These are phyloP conservation scores for Emmelina monodactyla DNA, from an alignment of 2,888 invertebrate species.

Conservation along the genomic window DNA sequence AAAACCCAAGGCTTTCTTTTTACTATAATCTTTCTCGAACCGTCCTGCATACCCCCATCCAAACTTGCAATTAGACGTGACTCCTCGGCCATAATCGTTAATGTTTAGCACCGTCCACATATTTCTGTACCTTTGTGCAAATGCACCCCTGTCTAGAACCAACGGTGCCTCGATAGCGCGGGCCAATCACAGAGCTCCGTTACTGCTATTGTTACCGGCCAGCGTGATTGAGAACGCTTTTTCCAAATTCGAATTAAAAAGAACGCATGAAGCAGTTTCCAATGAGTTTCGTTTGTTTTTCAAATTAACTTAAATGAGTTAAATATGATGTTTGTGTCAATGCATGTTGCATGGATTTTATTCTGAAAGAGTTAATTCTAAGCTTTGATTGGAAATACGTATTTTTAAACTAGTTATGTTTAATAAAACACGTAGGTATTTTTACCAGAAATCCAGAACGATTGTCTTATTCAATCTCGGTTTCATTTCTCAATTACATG, in stretches of 20 bases:
- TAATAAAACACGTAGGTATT: no score
- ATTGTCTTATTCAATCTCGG: no score
- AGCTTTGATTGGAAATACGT: no score
- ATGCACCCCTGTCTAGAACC: conserved; percentile 42
- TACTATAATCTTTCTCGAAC: conserved; percentile 3
- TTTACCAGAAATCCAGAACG: no score
- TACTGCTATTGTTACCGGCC: conserved; percentile 14
- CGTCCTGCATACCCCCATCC: conserved; percentile 27
- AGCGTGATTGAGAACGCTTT: no score
- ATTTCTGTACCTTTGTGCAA: conserved; percentile 60
- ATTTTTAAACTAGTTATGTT: no score
- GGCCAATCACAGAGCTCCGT: conserved; percentile 22
- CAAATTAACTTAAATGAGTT: no score
- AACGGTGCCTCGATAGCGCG: conserved; percentile 12
- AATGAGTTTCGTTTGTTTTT: conserved; percentile 10
- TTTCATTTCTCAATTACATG: no score
- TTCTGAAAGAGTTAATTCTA: no score
- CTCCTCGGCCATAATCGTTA: conserved; percentile 62
- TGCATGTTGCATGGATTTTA: no score
- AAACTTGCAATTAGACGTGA: conserved; percentile 59
- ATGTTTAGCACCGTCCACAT: conserved; percentile 63
- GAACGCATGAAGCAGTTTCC: background rate
- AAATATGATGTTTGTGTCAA: no score
- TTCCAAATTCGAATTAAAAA: conserved; percentile 5
- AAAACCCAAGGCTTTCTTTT: no score